These are phyloP conservation scores for Archaeoteleia sp. DNA, from an alignment of 2,888 invertebrate genomes.

Conservation along the genomic window DNA sequence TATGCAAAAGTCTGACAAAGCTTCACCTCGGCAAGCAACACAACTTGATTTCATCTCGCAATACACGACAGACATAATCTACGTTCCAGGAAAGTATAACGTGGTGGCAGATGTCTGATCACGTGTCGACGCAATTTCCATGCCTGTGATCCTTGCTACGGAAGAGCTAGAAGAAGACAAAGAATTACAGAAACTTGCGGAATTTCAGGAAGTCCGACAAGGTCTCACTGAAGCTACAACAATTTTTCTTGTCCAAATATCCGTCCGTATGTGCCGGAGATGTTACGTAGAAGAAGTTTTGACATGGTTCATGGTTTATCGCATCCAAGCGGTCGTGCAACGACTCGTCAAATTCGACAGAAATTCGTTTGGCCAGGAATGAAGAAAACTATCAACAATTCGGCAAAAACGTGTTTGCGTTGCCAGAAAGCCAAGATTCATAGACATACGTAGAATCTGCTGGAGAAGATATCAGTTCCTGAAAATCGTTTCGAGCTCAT, in stretches of 20 bases:
- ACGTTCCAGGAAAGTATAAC: slow-evolving; percentile 35
- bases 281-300: slow-evolving; percentile 41
- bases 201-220: too few relatives aligned
- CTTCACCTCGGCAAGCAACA: slow-evolving; percentile 39
- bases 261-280: not conserved
- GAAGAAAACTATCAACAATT: slow-evolving; percentile 55
- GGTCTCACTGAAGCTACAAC: too few relatives aligned
- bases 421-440: slow-evolving; percentile 64
- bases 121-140: slow-evolving; percentile 2
- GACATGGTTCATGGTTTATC: slow-evolving; percentile 32
- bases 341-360: slow-evolving; percentile 47
- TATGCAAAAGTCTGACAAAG: slow-evolving; percentile 15
- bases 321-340: slow-evolving; percentile 49
- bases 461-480: slow-evolving; percentile 43
- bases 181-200: too few relatives aligned
- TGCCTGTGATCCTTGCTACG: too few relatives aligned
- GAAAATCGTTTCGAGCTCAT: slow-evolving; percentile 39
- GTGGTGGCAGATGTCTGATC: slow-evolving; percentile 21
- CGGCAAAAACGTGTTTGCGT: slow-evolving; percentile 58
- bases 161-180: too few relatives aligned
- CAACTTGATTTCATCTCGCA: slow-evolving; percentile 43
- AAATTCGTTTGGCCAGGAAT: slow-evolving; percentile 60
- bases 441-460: slow-evolving; percentile 57
- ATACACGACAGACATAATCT: slow-evolving; percentile 36
- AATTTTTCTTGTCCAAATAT: too few relatives aligned